These are phyloP conservation scores for Philaethria dido DNA, from an alignment of 2,888 invertebrate species.

Conservation along the genomic window DNA sequence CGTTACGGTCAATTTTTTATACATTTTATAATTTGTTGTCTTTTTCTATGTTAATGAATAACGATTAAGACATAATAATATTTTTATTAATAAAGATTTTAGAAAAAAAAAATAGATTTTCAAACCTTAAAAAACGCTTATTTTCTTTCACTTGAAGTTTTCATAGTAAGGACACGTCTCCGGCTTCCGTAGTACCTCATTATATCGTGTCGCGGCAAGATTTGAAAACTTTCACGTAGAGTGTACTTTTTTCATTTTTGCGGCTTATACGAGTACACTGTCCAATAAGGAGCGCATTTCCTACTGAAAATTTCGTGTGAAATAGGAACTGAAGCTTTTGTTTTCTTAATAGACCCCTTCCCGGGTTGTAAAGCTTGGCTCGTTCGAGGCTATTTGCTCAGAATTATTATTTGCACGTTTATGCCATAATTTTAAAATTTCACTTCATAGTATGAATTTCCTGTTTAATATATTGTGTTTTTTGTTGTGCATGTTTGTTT, in stretches of 20 bases:
- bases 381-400: neutral
- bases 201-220: constrained; percentile 21
- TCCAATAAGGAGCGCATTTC: constrained; percentile 25
- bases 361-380: neutral
- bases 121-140: constrained; percentile 3
- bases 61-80: too few species aligned
- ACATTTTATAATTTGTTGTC: too few species aligned
- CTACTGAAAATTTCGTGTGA: constrained; percentile 14
- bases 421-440: neutral
- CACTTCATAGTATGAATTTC: neutral
- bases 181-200: constrained; percentile 24
- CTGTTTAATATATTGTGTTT: neutral
- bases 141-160: constrained; percentile 10
- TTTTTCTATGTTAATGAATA: too few species aligned
- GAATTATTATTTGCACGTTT: constrained; percentile 5
- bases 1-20: too few species aligned
- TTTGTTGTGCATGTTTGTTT: too few species aligned
- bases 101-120: neutral
- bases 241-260: constrained; percentile 24
- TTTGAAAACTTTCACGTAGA: constrained; percentile 27
- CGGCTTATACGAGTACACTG: constrained; percentile 25
- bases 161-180: constrained; percentile 20
- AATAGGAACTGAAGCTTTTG: constrained; percentile 11
- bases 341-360: constrained; percentile 18
- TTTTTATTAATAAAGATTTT: too few species aligned